Conservation (phyloP, 2,888 invertebrate species). For the Philereme vetulata region DNA sequence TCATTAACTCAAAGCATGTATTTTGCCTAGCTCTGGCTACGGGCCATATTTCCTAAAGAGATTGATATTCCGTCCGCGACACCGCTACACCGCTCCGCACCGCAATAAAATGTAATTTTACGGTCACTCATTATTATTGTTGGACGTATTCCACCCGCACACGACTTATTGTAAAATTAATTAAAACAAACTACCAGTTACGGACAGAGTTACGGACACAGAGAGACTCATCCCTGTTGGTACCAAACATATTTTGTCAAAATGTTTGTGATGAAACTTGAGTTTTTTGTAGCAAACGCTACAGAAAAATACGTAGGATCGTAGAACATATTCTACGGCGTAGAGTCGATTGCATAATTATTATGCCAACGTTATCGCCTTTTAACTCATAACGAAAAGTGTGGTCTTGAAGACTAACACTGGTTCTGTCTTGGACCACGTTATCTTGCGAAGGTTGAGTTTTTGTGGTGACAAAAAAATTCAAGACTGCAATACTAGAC, state of each 20-base stretch:
- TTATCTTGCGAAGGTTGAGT: too few relatives aligned
- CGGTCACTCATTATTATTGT: conserved; percentile 45
- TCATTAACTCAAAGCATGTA: too few relatives aligned
- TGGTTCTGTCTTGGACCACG: too few relatives aligned
- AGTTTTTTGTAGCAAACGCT: background rate
- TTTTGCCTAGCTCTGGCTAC: too few relatives aligned
- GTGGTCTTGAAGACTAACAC: too few relatives aligned
- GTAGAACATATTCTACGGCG: background rate
- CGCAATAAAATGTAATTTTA: conserved; percentile 52
- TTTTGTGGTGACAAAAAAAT: too few relatives aligned
- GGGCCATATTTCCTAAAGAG: conserved; percentile 18
- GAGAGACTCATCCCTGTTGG: background rate
- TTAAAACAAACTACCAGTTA: conserved; percentile 21
- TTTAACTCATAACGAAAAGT: too few relatives aligned
- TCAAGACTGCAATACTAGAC: too few relatives aligned
- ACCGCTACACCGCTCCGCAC: conserved; percentile 16
- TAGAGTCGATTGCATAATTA: background rate
- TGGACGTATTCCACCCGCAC: conserved; percentile 41
- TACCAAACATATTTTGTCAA: background rate
- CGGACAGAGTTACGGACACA: background rate
- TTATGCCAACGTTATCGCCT: too few relatives aligned
- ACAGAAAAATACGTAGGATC: background rate
- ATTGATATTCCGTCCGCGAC: conserved; percentile 17
- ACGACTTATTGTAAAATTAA: conserved; percentile 27
- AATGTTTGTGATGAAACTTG: background rate